A percentile compares a stretch with the other conserved stretches of the same genome.
These are phyloP conservation scores for Craterocephalus amniculus DNA, from an alignment of 2,797 vertebrate genomes.

Conservation along the genomic window DNA sequence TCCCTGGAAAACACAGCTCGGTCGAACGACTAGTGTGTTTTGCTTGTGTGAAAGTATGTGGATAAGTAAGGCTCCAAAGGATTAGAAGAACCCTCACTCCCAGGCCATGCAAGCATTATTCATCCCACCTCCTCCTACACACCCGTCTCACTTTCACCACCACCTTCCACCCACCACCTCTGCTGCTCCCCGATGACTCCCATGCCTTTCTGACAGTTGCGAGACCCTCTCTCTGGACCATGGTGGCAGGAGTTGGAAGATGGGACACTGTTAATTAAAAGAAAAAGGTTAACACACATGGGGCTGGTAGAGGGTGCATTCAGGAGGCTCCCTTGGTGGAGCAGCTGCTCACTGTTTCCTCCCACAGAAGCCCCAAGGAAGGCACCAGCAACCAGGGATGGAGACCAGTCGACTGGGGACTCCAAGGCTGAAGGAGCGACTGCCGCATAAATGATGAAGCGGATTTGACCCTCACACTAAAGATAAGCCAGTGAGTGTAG, in stretches of 20 bases:
- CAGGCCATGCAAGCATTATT: slow-evolving; percentile 78
- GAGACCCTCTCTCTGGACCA: slow-evolving; percentile 77
- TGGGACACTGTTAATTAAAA: slow-evolving; percentile 84
- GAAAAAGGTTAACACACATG: slow-evolving; percentile 83
- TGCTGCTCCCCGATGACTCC: slow-evolving; percentile 48
- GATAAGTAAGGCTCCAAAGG: slow-evolving; percentile 72
- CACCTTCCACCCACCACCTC: slow-evolving; percentile 62
- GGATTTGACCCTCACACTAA: slow-evolving; percentile 63
- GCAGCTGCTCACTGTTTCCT: slow-evolving; percentile 75
- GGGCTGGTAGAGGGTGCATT: slow-evolving; percentile 70
- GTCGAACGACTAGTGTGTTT: slow-evolving; percentile 55
- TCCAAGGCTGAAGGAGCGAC: slow-evolving; percentile 54
- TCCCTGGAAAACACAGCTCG: slow-evolving; percentile 65
- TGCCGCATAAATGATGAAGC: slow-evolving; percentile 67
- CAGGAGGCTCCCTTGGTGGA: slow-evolving; percentile 70
- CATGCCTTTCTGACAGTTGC: slow-evolving; percentile 71
- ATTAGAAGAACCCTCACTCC: slow-evolving; percentile 75
- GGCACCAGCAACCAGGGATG: slow-evolving; percentile 49
- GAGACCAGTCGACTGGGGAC: slow-evolving; percentile 59
- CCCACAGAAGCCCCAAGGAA: slow-evolving; percentile 57
- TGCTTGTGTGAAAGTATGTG: slow-evolving; percentile 67
- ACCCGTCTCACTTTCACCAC: slow-evolving; percentile 70
- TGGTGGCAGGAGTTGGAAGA: slow-evolving; percentile 71
- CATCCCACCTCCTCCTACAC: slow-evolving; percentile 67
- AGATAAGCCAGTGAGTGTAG: slow-evolving; percentile 55